Conservation (phyloP, 2,797 vertebrate genomes). For the Rousettus madagascariensis region DNA sequence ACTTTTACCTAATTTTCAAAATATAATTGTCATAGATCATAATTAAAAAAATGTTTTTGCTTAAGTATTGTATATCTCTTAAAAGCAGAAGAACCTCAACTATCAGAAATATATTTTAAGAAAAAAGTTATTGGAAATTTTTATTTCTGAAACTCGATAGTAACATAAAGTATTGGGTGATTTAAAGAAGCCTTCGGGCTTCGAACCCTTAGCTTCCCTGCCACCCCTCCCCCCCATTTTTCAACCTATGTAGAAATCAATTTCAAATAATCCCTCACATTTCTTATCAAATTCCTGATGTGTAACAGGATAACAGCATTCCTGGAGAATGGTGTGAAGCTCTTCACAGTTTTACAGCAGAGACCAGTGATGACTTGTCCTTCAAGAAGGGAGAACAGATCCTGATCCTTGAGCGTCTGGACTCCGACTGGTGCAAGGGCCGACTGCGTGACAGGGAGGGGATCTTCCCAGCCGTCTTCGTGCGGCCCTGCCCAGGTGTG, state of each 20-base stretch:
- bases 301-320: constrained; percentile 71
- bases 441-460: constrained; percentile 90
- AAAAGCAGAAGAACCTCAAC: constrained; percentile 18
- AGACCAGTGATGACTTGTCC: constrained; percentile 89
- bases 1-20: constrained; percentile 20
- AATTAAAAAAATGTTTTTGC: background rate
- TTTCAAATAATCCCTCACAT: constrained; percentile 63
- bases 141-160: constrained; percentile 28
- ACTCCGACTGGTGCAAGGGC: constrained; percentile 92
- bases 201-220: background rate
- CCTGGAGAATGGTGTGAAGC: constrained; percentile 90
- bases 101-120: constrained; percentile 21
- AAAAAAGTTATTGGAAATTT: constrained; percentile 38
- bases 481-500: constrained; percentile 87
- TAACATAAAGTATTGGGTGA: background rate
- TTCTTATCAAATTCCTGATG: constrained; percentile 49
- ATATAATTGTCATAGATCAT: background rate
- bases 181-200: constrained; percentile 14
- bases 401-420: constrained; percentile 87
- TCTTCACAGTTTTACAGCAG: constrained; percentile 91
- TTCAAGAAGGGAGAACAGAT: constrained; percentile 92
- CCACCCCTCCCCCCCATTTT: background rate
- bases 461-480: constrained; percentile 91
- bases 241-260: background rate
- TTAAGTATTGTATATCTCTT: background rate